Evolutionary conservation across 2,888 invertebrate species (phyloP).

Genomic region (Standfussiana lucernea): DNA sequence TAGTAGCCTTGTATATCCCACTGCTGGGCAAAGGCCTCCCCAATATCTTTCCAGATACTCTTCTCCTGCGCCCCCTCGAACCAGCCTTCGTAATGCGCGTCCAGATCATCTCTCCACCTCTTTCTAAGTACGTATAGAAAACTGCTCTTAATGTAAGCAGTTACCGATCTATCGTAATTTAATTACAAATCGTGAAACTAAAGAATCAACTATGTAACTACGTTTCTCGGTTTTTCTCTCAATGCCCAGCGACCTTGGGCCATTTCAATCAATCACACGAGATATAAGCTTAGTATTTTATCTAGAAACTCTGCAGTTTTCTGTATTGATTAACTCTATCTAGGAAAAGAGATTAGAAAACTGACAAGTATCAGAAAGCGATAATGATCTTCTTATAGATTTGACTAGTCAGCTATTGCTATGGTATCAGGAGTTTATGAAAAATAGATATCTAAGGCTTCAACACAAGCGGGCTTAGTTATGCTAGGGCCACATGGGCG

Average conservation of each 20-base stretch:
- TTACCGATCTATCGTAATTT: not conserved
- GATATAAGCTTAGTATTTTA: not conserved
- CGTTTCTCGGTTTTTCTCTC: conserved; percentile 24
- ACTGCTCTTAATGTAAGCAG: not conserved
- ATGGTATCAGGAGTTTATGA: not conserved
- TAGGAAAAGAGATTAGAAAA: conserved; percentile 8
- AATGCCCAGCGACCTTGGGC: conserved; percentile 24
- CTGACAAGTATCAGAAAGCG: conserved; percentile 9
- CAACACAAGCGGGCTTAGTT: not conserved
- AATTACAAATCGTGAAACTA: conserved; percentile 24
- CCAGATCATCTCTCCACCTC: not conserved
- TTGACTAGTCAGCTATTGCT: not conserved
- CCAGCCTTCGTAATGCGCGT: no score
- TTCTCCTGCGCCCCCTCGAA: not conserved
- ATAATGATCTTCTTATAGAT: not conserved
- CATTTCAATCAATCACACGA: conserved; percentile 31
- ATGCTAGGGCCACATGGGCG: not conserved
- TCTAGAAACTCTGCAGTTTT: not conserved
- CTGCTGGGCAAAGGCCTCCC: no score
- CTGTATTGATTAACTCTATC: conserved; percentile 48
- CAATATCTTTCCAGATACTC: no score
- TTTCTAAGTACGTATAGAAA: not conserved
- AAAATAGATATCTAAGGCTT: not conserved
- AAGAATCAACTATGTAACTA: conserved; percentile 33
- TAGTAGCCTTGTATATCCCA: no score